Evolutionary conservation across 92 coral and sea anemone species (phyloP).

Genomic region (Porites lobata): DNA sequence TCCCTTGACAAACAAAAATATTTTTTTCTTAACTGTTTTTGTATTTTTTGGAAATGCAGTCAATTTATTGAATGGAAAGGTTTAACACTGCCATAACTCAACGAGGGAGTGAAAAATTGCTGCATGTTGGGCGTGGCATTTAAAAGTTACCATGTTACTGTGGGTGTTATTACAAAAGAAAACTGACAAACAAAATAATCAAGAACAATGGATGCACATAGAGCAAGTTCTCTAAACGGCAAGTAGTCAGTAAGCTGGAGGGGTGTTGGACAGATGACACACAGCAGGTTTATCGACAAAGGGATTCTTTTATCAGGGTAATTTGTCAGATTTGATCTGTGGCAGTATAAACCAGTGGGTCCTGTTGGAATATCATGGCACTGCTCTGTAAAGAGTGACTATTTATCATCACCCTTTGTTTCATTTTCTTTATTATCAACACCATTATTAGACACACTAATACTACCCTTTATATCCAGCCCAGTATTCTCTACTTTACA

Average conservation of each 20-base stretch:
- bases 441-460: constrained; percentile 43
- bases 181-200: neutral
- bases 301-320: neutral
- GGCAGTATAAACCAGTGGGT: constrained; percentile 1
- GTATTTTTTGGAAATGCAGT: neutral
- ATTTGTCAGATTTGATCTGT: neutral
- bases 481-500: constrained; percentile 28
- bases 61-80: neutral
- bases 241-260: no score
- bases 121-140: neutral
- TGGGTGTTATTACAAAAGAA: no score
- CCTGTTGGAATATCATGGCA: constrained; percentile 1
- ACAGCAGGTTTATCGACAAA: neutral
- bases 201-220: no score
- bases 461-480: constrained; percentile 30
- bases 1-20: neutral
- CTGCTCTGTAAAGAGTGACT: constrained; percentile 51
- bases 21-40: neutral
- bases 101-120: neutral
- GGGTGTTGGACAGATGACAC: neutral
- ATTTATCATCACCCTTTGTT: constrained; percentile 60
- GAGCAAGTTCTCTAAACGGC: neutral
- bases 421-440: constrained; percentile 58
- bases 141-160: neutral
- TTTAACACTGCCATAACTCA: neutral